phyloP scores from a whole-genome alignment of 30 jellyfish, hydroid and myxozoan species.

The Cassiopea andromeda region DNA sequence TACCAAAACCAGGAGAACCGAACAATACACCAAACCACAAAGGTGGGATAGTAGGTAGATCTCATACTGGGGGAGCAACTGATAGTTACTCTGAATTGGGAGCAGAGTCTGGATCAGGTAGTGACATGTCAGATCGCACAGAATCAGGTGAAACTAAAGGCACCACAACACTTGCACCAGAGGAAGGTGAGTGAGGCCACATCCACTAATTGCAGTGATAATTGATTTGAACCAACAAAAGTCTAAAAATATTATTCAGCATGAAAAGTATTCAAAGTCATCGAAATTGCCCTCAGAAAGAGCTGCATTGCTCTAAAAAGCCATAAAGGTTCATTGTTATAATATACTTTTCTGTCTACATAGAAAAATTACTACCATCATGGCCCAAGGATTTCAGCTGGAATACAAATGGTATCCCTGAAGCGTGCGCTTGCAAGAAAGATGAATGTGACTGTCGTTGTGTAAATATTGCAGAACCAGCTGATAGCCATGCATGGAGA shows the following conservation, averaged over 20 bases:
- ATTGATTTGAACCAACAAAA: not conserved
- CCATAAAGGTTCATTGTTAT: not conserved
- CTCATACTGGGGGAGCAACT: not conserved
- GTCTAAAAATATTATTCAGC: too few relatives aligned
- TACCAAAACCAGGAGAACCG: conserved; percentile 58
- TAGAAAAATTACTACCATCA: conserved; percentile 47
- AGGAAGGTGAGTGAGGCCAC: conserved; percentile 10
- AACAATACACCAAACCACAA: conserved; percentile 58
- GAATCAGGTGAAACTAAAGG: conserved; percentile 10
- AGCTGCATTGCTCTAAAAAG: not conserved
- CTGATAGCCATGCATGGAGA: conserved; percentile 72
- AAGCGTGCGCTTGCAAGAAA: conserved; percentile 63
- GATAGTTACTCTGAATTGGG: not conserved
- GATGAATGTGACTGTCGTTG: conserved; percentile 67
- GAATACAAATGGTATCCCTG: conserved; percentile 75
- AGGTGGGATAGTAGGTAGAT: conserved; percentile 46
- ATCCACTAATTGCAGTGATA: not conserved
- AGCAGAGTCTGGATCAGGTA: conserved; percentile 27
- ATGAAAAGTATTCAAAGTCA: too few relatives aligned
- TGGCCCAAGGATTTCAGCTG: conserved; percentile 85
- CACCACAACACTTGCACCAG: not conserved
- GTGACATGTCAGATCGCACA: not conserved
- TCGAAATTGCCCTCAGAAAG: not conserved
- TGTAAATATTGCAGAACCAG: conserved; percentile 65
- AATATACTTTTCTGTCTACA: not conserved